Percentiles rank a stretch among this genome's conserved stretches.
These are phyloP conservation scores for Parasteatoda tepidariorum DNA, from an alignment of 1,140 invertebrate genomes.

Conservation along the genomic window DNA sequence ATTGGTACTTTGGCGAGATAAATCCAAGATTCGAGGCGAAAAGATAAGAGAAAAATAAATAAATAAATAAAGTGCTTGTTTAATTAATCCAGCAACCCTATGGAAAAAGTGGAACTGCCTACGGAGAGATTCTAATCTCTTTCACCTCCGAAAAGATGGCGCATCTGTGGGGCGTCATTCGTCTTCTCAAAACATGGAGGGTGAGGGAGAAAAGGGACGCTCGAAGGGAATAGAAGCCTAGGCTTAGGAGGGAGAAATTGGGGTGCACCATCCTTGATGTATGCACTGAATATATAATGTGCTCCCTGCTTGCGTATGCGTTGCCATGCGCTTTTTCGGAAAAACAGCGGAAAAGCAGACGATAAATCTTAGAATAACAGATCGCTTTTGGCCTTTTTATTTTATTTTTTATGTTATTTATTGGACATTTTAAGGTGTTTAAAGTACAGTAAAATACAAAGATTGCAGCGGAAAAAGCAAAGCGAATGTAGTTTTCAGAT, in stretches of 20 bases:
- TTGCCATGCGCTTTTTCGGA: neutral
- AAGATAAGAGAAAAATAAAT: neutral
- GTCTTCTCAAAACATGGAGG: slow-evolving; percentile 8
- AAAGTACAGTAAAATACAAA: slow-evolving; percentile 54
- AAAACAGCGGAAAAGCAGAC: slow-evolving; percentile 29
- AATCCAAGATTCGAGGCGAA: neutral
- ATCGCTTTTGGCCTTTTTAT: slow-evolving; percentile 27
- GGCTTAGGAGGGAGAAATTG: neutral
- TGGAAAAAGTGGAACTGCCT: slow-evolving; percentile 19
- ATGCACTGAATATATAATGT: slow-evolving; percentile 56
- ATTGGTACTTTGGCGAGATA: neutral
- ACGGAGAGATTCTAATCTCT: slow-evolving; percentile 37
- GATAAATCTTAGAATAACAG: slow-evolving; percentile 29
- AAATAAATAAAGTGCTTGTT: neutral
- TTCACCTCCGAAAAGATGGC: slow-evolving; percentile 52
- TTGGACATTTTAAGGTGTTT: slow-evolving; percentile 37
- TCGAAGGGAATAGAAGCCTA: neutral
- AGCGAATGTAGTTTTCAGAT: too few relatives aligned
- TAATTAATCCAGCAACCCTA: slow-evolving; percentile 46
- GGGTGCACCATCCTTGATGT: slow-evolving; percentile 40
- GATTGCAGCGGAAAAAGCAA: too few relatives aligned
- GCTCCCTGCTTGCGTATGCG: slow-evolving; percentile 54
- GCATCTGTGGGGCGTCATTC: slow-evolving; percentile 34
- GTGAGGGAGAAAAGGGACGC: neutral
- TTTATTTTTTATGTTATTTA: slow-evolving; percentile 6